Evolutionary conservation across 2,888 invertebrate species (phyloP).

Genomic region (Rhagium mordax): DNA sequence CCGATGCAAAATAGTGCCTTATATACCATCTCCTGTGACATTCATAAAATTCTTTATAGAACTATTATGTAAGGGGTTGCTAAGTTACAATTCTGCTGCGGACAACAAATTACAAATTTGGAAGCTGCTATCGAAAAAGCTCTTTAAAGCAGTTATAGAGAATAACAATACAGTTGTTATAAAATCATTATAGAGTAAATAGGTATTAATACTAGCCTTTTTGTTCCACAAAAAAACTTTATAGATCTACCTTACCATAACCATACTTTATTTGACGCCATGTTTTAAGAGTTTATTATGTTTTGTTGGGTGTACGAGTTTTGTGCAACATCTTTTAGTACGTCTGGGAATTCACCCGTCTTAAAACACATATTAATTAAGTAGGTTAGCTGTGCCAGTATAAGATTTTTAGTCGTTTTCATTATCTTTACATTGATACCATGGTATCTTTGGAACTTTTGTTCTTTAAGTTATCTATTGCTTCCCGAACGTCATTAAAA

Average conservation of each 20-base stretch:
- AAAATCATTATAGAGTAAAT: conserved; percentile 18
- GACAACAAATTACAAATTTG: conserved; percentile 20
- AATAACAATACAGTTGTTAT: conserved; percentile 20
- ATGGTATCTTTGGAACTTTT: too few species aligned
- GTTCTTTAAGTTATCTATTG: too few species aligned
- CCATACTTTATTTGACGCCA: neutral
- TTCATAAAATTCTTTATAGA: conserved; percentile 10
- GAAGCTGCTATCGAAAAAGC: conserved; percentile 25
- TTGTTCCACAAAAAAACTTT: neutral
- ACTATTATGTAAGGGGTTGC: conserved; percentile 8
- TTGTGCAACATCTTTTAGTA: neutral
- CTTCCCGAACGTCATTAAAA: too few species aligned
- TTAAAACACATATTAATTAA: too few species aligned
- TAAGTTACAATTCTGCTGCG: conserved; percentile 11
- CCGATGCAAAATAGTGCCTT: conserved; percentile 12
- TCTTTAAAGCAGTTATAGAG: conserved; percentile 20
- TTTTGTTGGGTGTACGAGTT: neutral
- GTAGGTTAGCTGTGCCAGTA: too few species aligned
- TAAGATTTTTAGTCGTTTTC: too few species aligned
- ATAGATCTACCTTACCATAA: conserved; percentile 15
- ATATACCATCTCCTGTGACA: conserved; percentile 12
- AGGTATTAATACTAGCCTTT: conserved; percentile 10
- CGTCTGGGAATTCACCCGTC: too few species aligned
- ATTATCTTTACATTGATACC: too few species aligned
- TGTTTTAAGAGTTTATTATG: neutral